Base-by-base conservation (phyloP, 1,140 invertebrate species). In the Druon quercuslanigerum region DNA sequence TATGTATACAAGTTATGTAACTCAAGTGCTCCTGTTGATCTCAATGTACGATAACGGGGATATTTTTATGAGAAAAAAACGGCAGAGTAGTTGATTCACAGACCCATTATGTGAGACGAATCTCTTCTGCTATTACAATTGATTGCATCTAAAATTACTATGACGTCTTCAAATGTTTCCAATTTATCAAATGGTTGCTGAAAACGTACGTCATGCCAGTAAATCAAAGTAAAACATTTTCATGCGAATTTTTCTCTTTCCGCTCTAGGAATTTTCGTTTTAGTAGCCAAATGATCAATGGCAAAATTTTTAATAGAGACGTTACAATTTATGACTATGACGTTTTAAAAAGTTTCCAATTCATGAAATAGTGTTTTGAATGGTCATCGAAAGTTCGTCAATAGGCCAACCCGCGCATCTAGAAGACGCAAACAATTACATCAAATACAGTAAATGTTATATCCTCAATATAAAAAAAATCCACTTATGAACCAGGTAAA, bases 71-170 rank as follows among this genome's bases (percentile, higher is more conserved):
- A 66, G 20, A 33, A 33, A 17, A 66, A 66, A 56, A 56, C 20
- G 57, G 25, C 11, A 60, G 20, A 60, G 19, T 16, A 66, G 60
- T 66, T 66, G 14, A 66, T 40, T 40, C 14, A 66, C 25, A 66
- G 33, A 66, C 60, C n/a, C 33, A 66, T 66, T 40, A 66, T n/a
- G 14, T 66, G 60, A 66, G 60, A 66, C 60, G 60, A 66, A 66
- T 66, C 60, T 66, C 20, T 66, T 66, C 40, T 11, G 40, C 40
- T 46, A 46, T 46, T 11, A 46, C 14, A 66, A 66, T 66, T 33
- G 57, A 66, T 66, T 3, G 25, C 20, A 40, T 40, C 25, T 66
- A n/a, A n/a, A 5, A 46, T 40, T 14, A 5, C 20, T 40, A 40
- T n/a, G 57, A 66, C 13, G 60, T 14, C 56, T 20, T n/a, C 7